phyloP scores from a whole-genome alignment of 2,797 vertebrate genomes.

The Chiloscyllium punctatum region DNA sequence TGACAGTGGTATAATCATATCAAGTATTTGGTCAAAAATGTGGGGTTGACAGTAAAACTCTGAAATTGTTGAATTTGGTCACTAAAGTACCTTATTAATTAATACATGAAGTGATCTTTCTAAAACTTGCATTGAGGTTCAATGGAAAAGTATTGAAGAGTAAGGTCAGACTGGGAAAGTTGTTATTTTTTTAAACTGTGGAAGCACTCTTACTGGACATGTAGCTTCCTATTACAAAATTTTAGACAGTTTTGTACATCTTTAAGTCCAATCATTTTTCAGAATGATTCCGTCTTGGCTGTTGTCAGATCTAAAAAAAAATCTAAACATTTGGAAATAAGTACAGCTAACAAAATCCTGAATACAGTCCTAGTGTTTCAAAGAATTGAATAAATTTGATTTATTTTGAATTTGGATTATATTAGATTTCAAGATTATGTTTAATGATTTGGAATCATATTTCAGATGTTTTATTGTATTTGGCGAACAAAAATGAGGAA shows the following conservation, averaged over 20 bases:
- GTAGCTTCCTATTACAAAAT: not conserved
- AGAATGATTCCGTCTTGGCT: too few species aligned
- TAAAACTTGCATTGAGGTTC: not conserved
- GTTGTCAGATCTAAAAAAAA: not conserved
- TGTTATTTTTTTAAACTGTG: not conserved
- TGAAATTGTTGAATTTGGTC: not conserved
- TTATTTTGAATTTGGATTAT: not conserved
- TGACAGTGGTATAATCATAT: not conserved
- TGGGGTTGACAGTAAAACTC: too few species aligned
- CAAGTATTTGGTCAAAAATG: not conserved
- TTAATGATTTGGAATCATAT: not conserved
- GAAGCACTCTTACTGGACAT: not conserved
- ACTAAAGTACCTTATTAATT: not conserved
- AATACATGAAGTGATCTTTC: not conserved
- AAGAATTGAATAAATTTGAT: not conserved
- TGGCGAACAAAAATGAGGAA: not conserved
- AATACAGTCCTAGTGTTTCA: not conserved
- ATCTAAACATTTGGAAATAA: not conserved
- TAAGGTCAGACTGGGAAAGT: not conserved
- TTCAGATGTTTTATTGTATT: not conserved
- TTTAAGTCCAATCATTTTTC: not conserved
- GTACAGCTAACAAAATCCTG: not conserved
- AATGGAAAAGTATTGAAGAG: not conserved
- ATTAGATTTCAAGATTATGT: not conserved
- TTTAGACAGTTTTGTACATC: not conserved